Evolutionary conservation across 92 coral and sea anemone genomes (phyloP), one percentile per base, ranked within the genome.

Genomic region (Plumapathes pennacea): DNA sequence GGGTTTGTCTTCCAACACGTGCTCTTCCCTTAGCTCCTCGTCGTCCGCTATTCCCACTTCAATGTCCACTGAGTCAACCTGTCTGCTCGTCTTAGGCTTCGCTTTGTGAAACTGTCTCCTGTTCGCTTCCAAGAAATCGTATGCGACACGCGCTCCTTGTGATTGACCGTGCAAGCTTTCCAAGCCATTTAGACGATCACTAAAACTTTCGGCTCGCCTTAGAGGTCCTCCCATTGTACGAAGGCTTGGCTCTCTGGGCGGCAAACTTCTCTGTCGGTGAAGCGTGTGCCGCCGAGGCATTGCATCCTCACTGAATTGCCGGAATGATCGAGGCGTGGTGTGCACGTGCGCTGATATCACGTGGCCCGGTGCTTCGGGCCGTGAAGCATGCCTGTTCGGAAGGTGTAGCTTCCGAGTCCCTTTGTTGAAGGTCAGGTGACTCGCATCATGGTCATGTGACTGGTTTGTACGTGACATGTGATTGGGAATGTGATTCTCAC

Each of bases 81-180:
- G 68, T 45, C 52, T 54, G 18, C 37, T 18, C 9, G 56, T 20
- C 14, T 31, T 55, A 22, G 34, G 23, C 21, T 27, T 31, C 18
- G 57, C 41, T 20, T 60, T 60, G 1, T 33, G 26, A 14, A 28
- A 19, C 13, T 22, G 23, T 4, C 62, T 50, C 25, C 61, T 50
- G 47, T 57, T 81, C 3, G 83, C 74, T 1, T 58, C 69, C 38
- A 54, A 61, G 54, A 87, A 78, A 48, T 87, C 90, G 63, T 83
- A 87, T 14, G 96, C 96, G 30, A 62, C 73, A 37, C 86, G 32
- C 7, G 21, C 53, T 21, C 32, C 57, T 1, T 52, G 21, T 23
- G 74, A 49, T 45, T 50, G 72, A 22, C 62, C 57, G 20, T 60
- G 83, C 13, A 82, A 55, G 25, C 78, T 67, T 6, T 82, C 74